Evolutionary conservation across 2,797 vertebrate genomes (phyloP).

Genomic region (Orestias chungarensis): DNA sequence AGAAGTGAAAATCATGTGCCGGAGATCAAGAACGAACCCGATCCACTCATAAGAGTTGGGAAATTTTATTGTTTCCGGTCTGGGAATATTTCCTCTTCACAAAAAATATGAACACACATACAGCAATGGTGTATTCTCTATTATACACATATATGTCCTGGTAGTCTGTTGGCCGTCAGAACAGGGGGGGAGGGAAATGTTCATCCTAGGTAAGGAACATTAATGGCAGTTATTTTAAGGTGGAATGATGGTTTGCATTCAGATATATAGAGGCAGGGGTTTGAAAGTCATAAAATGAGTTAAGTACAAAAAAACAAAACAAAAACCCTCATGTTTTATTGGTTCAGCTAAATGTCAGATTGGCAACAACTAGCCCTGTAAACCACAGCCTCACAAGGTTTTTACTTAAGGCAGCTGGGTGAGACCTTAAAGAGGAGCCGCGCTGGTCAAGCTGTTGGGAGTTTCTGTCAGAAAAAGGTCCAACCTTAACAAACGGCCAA

Average conservation of each 20-base stretch:
- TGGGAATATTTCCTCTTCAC: conserved; percentile 76
- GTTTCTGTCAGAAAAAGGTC: conserved; percentile 8
- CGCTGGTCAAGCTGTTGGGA: conserved; percentile 18
- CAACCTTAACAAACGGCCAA: conserved; percentile 9
- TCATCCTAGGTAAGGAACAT: conserved; percentile 47
- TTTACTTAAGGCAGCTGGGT: conserved; percentile 68
- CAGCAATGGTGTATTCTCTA: conserved; percentile 69
- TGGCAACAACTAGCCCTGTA: conserved; percentile 20
- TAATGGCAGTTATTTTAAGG: conserved; percentile 67
- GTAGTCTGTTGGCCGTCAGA: conserved; percentile 53
- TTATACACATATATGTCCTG: conserved; percentile 61
- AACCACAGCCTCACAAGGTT: conserved; percentile 17
- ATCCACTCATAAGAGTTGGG: conserved; percentile 51
- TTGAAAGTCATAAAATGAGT: conserved; percentile 11
- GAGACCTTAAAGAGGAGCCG: conserved; percentile 40
- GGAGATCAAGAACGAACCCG: conserved; percentile 18
- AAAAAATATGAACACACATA: conserved; percentile 77
- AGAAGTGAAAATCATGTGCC: too few relatives aligned
- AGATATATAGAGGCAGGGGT: conserved; percentile 39
- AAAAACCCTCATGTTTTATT: not conserved
- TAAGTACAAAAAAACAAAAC: not conserved
- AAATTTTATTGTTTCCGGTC: conserved; percentile 68
- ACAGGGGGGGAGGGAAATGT: conserved; percentile 68
- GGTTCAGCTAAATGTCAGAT: not conserved
- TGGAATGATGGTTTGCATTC: conserved; percentile 66